Evolutionary conservation across 2,113 vertebrate genomes (phyloP), one percentile per base, ranked within the genome.

Genomic region (Pachyramphus minor): DNA sequence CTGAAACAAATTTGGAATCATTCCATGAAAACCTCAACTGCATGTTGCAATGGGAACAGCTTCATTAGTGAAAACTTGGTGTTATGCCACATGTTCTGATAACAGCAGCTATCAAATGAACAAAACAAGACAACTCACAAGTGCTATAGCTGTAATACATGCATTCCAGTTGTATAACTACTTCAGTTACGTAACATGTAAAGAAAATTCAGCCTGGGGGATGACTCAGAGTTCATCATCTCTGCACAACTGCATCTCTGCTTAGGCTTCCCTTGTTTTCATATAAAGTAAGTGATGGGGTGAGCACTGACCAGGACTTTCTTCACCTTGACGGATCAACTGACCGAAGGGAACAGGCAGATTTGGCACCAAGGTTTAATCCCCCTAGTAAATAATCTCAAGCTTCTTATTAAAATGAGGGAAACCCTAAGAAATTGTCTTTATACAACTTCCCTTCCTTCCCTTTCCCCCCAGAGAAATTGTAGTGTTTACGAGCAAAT

Each of bases 271-370:
- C 6, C n/a, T 87, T 28, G 50, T 58, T 37, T 62, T 58, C 41
- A 49, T 5, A 24, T 13, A 11, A 47, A 60, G 13, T 3, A 53
- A 66, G 35, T 0, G 16, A 24, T 1, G 25, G 11, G 30, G 35
- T 47, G 63, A 55, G 23, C 14, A 39, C 39, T 35, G 3, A 69
- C 39, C 14, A 21, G 37, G 22, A n/a, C 13, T 45, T 20, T 27
- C 25, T 39, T 62, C 0, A 0, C n/a, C 64, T 45, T 33, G 59
- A 89, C 25, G 44, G 39, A 84, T 33, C 69, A 78, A 31, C 25
- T 50, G 68, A 55, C 56, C 31, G 15, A n/a, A 74, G 24, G 11
- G 16, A 64, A 6, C 50, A 66, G 16, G 14, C 10, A 8, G 13
- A 23, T n/a, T 42, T 58, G 14, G 22, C 77, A 94, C 35, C 16